Evolutionary conservation across 2,797 vertebrate genomes (phyloP).

Genomic region (Acanthurus tractus): DNA sequence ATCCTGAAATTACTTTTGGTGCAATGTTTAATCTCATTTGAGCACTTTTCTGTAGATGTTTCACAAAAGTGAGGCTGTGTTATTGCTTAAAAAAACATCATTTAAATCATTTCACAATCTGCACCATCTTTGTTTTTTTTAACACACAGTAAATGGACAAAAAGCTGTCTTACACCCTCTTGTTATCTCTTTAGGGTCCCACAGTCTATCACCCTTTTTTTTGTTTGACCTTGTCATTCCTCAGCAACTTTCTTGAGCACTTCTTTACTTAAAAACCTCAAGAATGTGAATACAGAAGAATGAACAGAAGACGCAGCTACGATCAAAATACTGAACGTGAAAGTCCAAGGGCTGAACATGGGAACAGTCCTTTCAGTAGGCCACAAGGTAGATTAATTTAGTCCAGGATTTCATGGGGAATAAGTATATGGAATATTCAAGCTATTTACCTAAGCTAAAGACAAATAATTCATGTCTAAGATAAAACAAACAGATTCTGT

Average conservation of each 20-base stretch:
- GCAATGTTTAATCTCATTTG: slow-evolving; percentile 41
- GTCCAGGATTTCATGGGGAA: not conserved
- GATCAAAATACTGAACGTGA: not conserved
- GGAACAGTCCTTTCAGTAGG: slow-evolving; percentile 9
- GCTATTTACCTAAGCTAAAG: slow-evolving; percentile 46
- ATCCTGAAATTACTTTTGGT: slow-evolving; percentile 13
- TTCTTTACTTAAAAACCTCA: slow-evolving; percentile 25
- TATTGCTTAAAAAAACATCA: slow-evolving; percentile 43
- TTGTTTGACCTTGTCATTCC: slow-evolving; percentile 53
- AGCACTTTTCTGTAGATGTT: slow-evolving; percentile 33
- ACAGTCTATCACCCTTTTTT: slow-evolving; percentile 21
- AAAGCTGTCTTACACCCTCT: slow-evolving; percentile 41
- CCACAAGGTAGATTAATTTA: slow-evolving; percentile 16
- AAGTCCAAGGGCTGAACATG: slow-evolving; percentile 11
- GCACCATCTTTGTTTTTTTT: slow-evolving; percentile 11
- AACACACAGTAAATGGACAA: slow-evolving; percentile 25
- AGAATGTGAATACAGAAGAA: slow-evolving; percentile 27
- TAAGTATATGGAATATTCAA: slow-evolving; percentile 18
- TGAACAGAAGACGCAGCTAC: slow-evolving; percentile 12
- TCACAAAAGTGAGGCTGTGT: slow-evolving; percentile 39
- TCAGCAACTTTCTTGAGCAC: slow-evolving; percentile 42
- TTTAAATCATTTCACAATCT: slow-evolving; percentile 19
- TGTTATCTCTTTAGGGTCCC: slow-evolving; percentile 28
- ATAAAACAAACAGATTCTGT: slow-evolving; percentile 66
- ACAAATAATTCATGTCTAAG: slow-evolving; percentile 71